These are phyloP conservation scores for Diploptera punctata DNA, from an alignment of 2,888 invertebrate genomes.

Conservation along the genomic window DNA sequence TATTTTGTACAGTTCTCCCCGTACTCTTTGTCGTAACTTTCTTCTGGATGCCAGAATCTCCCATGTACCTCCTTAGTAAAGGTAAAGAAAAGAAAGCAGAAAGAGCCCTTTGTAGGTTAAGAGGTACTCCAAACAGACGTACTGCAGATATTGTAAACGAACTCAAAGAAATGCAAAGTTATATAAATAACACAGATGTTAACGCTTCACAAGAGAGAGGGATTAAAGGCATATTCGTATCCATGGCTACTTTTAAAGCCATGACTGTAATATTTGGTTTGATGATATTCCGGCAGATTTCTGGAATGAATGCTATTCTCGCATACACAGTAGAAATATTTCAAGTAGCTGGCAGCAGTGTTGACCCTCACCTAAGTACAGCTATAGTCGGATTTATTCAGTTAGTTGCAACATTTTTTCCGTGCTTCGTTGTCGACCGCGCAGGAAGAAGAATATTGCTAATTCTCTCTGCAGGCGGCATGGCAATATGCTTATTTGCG, in stretches of 20 bases:
- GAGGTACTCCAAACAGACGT: constrained; percentile 64
- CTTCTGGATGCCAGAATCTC: constrained; percentile 83
- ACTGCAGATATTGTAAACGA: constrained; percentile 63
- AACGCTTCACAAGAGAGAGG: background rate
- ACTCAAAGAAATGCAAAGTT: constrained; percentile 63
- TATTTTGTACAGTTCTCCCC: constrained; percentile 68
- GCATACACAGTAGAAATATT: constrained; percentile 77
- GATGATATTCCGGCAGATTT: constrained; percentile 83
- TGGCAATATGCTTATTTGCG: constrained; percentile 55
- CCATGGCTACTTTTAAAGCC: constrained; percentile 76
- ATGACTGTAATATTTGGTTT: constrained; percentile 76
- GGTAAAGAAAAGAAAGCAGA: constrained; percentile 67
- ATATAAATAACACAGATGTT: constrained; percentile 46
- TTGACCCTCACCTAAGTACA: constrained; percentile 40
- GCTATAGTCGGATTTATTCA: constrained; percentile 80
- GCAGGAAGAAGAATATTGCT: constrained; percentile 77
- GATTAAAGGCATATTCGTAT: too few relatives aligned
- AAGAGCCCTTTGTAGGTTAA: constrained; percentile 67
- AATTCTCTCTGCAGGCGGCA: constrained; percentile 72
- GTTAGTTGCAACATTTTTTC: constrained; percentile 70
- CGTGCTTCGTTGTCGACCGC: constrained; percentile 78
- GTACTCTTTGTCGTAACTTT: constrained; percentile 65
- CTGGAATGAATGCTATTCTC: constrained; percentile 81
- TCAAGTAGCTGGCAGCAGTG: constrained; percentile 45
- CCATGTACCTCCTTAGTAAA: constrained; percentile 70